Percentiles rank a stretch among this genome's conserved stretches.
phyloP scores from a whole-genome alignment of 2,797 vertebrate species.

The Malurus leucopterus region DNA sequence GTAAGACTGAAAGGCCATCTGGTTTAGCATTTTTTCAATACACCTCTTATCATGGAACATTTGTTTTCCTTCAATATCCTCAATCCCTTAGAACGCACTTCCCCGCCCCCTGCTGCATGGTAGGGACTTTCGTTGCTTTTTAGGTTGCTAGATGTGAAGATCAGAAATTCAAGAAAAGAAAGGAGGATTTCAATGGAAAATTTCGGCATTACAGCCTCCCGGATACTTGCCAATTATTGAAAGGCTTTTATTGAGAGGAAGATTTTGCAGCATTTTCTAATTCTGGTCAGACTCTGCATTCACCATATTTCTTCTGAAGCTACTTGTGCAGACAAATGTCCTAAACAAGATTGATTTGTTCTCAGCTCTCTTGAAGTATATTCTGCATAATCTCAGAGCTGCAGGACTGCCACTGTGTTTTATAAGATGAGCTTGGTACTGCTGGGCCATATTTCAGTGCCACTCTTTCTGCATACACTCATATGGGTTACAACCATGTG shows the following conservation, averaged over 20 bases:
- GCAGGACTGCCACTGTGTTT: neutral
- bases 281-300: neutral
- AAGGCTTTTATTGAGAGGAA: neutral
- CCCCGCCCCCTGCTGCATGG: too few relatives aligned
- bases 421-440: neutral
- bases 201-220: neutral
- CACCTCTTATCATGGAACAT: neutral
- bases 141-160: neutral
- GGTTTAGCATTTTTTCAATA: neutral
- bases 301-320: neutral
- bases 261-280: conserved; percentile 13
- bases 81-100: neutral
- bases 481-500: neutral
- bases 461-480: neutral
- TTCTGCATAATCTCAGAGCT: neutral
- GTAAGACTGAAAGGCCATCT: neutral
- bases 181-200: neutral
- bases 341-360: neutral
- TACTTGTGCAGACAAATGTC: neutral
- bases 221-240: neutral
- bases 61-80: neutral
- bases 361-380: neutral
- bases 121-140: neutral
- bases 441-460: neutral
- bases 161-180: neutral